Evolutionary conservation across 2,888 invertebrate genomes (phyloP).

Genomic region (Asteroscopus sphinx): DNA sequence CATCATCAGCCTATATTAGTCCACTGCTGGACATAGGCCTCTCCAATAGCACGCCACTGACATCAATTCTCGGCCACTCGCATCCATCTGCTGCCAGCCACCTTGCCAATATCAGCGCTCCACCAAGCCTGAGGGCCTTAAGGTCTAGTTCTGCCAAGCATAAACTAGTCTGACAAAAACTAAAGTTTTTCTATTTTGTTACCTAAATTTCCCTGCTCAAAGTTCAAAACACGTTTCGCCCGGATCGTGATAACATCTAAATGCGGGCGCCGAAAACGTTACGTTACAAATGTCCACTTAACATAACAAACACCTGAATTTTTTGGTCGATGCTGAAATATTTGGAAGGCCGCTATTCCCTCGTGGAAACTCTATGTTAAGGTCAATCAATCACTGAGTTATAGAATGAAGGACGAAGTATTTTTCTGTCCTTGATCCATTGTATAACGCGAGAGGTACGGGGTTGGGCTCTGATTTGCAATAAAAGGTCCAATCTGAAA

Average conservation of each 20-base stretch:
- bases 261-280: slow-evolving; percentile 53
- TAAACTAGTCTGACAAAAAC: slow-evolving; percentile 6
- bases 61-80: too few relatives aligned
- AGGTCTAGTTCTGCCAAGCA: background rate
- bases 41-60: too few relatives aligned
- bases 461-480: too few relatives aligned
- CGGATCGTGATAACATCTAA: slow-evolving; percentile 45
- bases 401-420: background rate
- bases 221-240: slow-evolving; percentile 48
- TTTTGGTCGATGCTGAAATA: slow-evolving; percentile 30
- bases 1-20: too few relatives aligned
- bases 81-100: too few relatives aligned
- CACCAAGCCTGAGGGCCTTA: too few relatives aligned
- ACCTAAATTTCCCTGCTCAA: slow-evolving; percentile 33
- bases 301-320: slow-evolving; percentile 44
- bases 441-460: too few relatives aligned
- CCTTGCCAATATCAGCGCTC: too few relatives aligned
- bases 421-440: too few relatives aligned
- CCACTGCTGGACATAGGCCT: too few relatives aligned
- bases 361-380: background rate
- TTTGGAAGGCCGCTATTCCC: slow-evolving; percentile 8
- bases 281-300: slow-evolving; percentile 41
- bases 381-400: background rate
- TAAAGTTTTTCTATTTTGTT: slow-evolving; percentile 17
- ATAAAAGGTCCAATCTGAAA: too few relatives aligned